A percentile compares a stretch with the other conserved stretches of the same genome.
Conservation (phyloP, 2,113 vertebrate genomes). For the Grantiella picta region DNA sequence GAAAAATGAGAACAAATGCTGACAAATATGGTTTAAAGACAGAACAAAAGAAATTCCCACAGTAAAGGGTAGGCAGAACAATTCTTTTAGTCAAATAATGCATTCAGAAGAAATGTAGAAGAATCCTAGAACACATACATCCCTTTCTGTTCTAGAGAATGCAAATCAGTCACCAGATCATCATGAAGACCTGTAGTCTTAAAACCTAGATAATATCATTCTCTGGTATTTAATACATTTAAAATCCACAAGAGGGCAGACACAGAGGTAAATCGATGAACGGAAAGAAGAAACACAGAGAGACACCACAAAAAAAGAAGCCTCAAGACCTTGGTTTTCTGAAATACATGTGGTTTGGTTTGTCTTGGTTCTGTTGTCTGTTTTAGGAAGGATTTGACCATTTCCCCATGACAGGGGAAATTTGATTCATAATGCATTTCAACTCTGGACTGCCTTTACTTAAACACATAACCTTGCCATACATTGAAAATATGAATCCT, state of each 20-base stretch:
- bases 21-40: background rate
- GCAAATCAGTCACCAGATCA: background rate
- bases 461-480: background rate
- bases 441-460: background rate
- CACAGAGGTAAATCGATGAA: background rate
- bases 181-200: background rate
- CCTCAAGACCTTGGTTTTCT: background rate
- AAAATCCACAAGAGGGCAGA: constrained; percentile 44
- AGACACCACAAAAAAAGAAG: background rate
- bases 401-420: background rate
- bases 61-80: background rate
- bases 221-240: background rate
- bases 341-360: background rate
- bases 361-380: background rate
- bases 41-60: background rate
- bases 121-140: rapidly evolving
- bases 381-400: background rate
- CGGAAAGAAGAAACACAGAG: background rate
- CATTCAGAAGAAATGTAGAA: background rate
- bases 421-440: background rate
- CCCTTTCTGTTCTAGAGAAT: background rate
- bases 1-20: background rate
- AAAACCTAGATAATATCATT: background rate
- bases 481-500: background rate
- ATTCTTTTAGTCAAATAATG: background rate